Evolutionary conservation across 2,888 invertebrate genomes (phyloP).

Genomic region (Drosophila anomalata): DNA sequence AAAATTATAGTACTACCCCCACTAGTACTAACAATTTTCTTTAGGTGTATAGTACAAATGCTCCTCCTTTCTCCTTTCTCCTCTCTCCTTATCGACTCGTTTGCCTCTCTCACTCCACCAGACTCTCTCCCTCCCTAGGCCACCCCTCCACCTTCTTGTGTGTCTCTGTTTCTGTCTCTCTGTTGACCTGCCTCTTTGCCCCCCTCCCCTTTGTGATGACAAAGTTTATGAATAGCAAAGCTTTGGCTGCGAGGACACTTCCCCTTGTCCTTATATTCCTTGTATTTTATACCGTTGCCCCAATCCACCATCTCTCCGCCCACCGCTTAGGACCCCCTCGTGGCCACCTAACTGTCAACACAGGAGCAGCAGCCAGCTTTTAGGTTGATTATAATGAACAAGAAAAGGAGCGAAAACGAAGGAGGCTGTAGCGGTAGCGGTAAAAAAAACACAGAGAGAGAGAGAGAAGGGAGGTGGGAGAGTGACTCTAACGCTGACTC

Average conservation of each 20-base stretch:
- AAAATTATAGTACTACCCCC: not conserved
- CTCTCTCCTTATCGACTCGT: slow-evolving; percentile 69
- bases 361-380: slow-evolving; percentile 46
- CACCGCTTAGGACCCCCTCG: slow-evolving; percentile 12
- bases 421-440: not conserved
- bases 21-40: not conserved
- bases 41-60: not conserved
- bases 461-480: no score
- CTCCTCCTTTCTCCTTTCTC: slow-evolving; percentile 63
- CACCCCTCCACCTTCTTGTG: slow-evolving; percentile 3
- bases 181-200: not conserved
- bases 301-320: no score
- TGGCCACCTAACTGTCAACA: slow-evolving; percentile 45
- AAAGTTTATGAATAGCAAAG: slow-evolving; percentile 68
- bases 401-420: slow-evolving; percentile 15
- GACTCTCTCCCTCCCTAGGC: not conserved
- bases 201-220: slow-evolving; percentile 42
- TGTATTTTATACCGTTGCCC: not conserved
- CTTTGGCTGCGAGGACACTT: slow-evolving; percentile 36
- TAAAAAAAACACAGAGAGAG: no score
- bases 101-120: slow-evolving; percentile 12
- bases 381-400: slow-evolving; percentile 53
- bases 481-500: no score
- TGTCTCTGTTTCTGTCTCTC: slow-evolving; percentile 1
- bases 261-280: slow-evolving; percentile 1